Evolutionary conservation across 2,797 vertebrate species (phyloP).

Genomic region (Aphelocoma californica): DNA sequence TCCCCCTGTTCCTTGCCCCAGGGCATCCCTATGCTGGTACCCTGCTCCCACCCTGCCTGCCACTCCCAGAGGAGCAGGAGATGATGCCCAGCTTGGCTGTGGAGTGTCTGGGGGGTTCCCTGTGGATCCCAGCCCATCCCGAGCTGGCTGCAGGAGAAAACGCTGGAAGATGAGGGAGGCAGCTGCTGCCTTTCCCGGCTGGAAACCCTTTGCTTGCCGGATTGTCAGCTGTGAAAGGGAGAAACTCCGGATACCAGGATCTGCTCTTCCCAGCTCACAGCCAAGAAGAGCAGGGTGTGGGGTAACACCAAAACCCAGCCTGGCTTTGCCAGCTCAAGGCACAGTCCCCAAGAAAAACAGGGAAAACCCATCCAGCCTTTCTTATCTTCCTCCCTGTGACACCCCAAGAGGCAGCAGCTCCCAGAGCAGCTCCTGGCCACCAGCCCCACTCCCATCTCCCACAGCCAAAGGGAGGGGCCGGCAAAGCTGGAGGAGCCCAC

Average conservation of each 20-base stretch:
- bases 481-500: background rate
- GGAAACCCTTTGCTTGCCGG: background rate
- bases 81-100: background rate
- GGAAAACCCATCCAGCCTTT: background rate
- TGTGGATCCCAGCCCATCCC: background rate
- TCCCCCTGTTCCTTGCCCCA: background rate
- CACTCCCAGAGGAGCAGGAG: background rate
- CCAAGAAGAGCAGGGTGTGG: background rate
- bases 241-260: background rate
- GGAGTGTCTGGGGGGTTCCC: background rate
- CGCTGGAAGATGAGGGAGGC: background rate
- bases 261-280: background rate
- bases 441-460: background rate
- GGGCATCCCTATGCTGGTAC: background rate
- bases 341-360: background rate
- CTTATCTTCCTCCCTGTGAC: too few species aligned
- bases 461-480: rapidly evolving
- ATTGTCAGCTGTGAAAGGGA: background rate
- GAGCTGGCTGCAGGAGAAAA: background rate
- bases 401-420: background rate
- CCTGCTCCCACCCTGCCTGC: background rate
- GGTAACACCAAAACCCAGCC: background rate
- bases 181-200: background rate
- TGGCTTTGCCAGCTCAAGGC: background rate
- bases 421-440: background rate